Conservation (phyloP, 2,113 vertebrate species). For the Sinocyclocheilus maitianheensis region DNA sequence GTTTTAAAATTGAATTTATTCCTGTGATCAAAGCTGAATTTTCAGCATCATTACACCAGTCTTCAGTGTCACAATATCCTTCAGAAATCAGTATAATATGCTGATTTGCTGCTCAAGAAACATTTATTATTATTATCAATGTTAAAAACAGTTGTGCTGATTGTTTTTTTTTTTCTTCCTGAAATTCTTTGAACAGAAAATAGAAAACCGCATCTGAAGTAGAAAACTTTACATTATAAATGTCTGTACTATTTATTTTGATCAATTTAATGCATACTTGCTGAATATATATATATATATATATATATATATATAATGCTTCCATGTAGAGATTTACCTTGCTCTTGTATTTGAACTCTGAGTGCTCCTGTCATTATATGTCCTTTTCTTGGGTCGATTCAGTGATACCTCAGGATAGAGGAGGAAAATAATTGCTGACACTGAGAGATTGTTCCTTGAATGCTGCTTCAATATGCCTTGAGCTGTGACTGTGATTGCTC, state of each 20-base stretch:
- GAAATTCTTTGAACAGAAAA: not conserved
- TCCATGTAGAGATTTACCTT: not conserved
- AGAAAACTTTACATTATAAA: not conserved
- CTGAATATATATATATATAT: not conserved
- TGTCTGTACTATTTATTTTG: not conserved
- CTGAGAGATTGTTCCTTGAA: constrained; percentile 13
- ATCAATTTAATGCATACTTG: not conserved
- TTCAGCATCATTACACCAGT: not conserved
- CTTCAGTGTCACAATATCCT: not conserved
- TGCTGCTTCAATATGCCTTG: not conserved
- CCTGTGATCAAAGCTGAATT: not conserved
- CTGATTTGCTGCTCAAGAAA: not conserved
- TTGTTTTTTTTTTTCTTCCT: not conserved
- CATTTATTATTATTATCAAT: not conserved
- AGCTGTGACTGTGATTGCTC: not conserved
- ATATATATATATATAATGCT: not conserved
- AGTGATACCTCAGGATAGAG: not conserved
- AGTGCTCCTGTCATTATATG: not conserved
- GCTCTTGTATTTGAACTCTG: constrained; percentile 4
- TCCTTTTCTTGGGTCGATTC: not conserved
- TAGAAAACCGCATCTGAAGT: not conserved
- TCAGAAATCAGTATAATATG: not conserved
- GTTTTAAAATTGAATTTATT: not conserved
- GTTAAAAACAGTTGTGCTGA: not conserved
- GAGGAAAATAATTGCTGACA: not conserved